Conservation (phyloP, 2,113 vertebrate genomes). For the Triplophysa siluroides region DNA sequence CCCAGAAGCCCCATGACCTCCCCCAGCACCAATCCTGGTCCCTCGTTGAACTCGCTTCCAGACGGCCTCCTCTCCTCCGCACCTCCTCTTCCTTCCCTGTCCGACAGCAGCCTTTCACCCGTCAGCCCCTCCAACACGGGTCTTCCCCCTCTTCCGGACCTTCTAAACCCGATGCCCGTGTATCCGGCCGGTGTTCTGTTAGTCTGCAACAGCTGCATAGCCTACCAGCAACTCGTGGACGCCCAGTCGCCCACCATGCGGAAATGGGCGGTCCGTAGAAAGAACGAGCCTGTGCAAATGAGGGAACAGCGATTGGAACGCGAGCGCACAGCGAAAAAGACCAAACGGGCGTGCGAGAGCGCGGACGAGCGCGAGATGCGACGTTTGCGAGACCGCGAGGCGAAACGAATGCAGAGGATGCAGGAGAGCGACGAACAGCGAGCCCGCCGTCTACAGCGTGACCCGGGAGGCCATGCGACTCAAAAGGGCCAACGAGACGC, state of each 20-base stretch:
- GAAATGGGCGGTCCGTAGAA: slow-evolving; percentile 88
- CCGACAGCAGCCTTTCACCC: slow-evolving; percentile 51
- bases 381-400: slow-evolving; percentile 90
- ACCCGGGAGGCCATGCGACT: slow-evolving; percentile 93
- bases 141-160: slow-evolving; percentile 73
- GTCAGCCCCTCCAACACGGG: slow-evolving; percentile 68
- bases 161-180: slow-evolving; percentile 79
- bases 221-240: slow-evolving; percentile 88
- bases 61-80: slow-evolving; percentile 50
- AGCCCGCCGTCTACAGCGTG: slow-evolving; percentile 87
- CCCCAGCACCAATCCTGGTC: slow-evolving; percentile 55
- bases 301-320: slow-evolving; percentile 89
- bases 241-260: slow-evolving; percentile 80
- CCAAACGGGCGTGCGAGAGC: slow-evolving; percentile 88
- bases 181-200: slow-evolving; percentile 91
- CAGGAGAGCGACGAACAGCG: slow-evolving; percentile 94
- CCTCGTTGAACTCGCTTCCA: slow-evolving; percentile 50
- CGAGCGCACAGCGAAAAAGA: slow-evolving; percentile 94
- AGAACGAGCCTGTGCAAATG: slow-evolving; percentile 89
- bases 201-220: slow-evolving; percentile 92
- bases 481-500: slow-evolving; percentile 93
- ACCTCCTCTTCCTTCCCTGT: slow-evolving; percentile 68
- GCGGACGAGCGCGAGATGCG: slow-evolving; percentile 88
- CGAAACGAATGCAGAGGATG: slow-evolving; percentile 94
- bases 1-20: slow-evolving; percentile 68